Conservation (phyloP, 2,888 invertebrate species). For the Nowickia ferox region DNA sequence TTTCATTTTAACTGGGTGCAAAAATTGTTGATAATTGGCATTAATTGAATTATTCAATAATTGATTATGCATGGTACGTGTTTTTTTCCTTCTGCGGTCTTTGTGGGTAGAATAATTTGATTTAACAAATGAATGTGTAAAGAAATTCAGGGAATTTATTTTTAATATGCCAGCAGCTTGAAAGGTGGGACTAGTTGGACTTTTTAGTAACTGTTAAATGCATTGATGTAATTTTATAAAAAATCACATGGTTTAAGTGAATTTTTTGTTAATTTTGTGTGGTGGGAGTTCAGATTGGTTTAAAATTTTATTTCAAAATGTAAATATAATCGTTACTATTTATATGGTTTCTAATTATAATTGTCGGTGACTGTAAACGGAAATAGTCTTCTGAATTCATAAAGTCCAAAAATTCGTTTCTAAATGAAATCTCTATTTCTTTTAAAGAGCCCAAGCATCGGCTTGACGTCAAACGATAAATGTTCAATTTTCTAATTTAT, state of each 20-base stretch:
- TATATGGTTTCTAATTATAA: no score
- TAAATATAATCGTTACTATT: no score
- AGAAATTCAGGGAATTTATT: conserved; percentile 34
- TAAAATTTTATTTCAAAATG: no score
- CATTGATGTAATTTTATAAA: conserved; percentile 11
- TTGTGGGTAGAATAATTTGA: conserved; percentile 50
- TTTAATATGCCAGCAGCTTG: conserved; percentile 6
- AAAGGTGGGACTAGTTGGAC: conserved; percentile 28
- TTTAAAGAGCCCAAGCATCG: no score
- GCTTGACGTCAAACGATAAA: no score
- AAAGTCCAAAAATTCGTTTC: no score
- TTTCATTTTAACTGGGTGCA: conserved; percentile 31
- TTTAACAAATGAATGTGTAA: conserved; percentile 14
- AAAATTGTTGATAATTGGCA: conserved; percentile 67
- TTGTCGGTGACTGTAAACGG: no score
- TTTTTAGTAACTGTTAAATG: conserved; percentile 38
- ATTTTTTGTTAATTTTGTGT: background rate
- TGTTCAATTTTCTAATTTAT: no score
- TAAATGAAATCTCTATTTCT: no score
- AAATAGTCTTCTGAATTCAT: no score
- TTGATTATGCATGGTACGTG: conserved; percentile 54
- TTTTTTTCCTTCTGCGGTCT: background rate
- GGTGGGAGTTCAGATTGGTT: conserved; percentile 10
- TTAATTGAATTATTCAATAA: conserved; percentile 70
- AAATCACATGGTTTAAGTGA: conserved; percentile 12